A percentile compares a stretch with the other conserved stretches of the same genome.
These are phyloP conservation scores for Neostethus bicornis DNA, from an alignment of 2,797 vertebrate genomes.

Conservation along the genomic window DNA sequence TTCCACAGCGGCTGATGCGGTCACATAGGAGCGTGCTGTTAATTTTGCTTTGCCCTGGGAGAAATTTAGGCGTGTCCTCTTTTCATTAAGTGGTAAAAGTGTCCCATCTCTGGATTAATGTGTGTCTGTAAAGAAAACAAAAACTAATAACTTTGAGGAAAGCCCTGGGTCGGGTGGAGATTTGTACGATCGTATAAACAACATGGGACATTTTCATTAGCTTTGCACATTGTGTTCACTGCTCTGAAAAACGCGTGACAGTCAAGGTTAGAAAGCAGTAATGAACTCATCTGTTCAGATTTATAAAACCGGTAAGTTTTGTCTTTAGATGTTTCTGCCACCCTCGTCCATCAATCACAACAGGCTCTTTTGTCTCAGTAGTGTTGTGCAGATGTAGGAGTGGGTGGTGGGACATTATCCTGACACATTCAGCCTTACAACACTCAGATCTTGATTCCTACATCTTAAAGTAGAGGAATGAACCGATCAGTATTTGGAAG, in stretches of 20 bases:
- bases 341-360: conserved; percentile 27
- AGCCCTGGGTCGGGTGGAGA: conserved; percentile 48
- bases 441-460: conserved; percentile 30
- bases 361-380: conserved; percentile 36
- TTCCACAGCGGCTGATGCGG: conserved; percentile 42
- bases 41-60: conserved; percentile 51
- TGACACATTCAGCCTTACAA: conserved; percentile 41
- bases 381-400: conserved; percentile 52
- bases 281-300: conserved; percentile 37
- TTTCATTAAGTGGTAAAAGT: conserved; percentile 66
- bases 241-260: conserved; percentile 21
- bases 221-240: conserved; percentile 43
- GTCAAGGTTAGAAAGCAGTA: conserved; percentile 56
- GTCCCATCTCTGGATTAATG: conserved; percentile 42
- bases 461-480: conserved; percentile 3
- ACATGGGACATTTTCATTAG: conserved; percentile 63
- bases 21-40: conserved; percentile 44
- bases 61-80: conserved; percentile 52
- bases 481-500: conserved; percentile 16
- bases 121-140: conserved; percentile 23
- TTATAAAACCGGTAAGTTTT: conserved; percentile 23
- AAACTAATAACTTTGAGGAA: conserved; percentile 40
- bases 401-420: conserved; percentile 54
- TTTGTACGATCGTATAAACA: conserved; percentile 66
- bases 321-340: conserved; percentile 34